phyloP scores from a whole-genome alignment of 2,888 invertebrate species.

The Druceiella hillmani region DNA sequence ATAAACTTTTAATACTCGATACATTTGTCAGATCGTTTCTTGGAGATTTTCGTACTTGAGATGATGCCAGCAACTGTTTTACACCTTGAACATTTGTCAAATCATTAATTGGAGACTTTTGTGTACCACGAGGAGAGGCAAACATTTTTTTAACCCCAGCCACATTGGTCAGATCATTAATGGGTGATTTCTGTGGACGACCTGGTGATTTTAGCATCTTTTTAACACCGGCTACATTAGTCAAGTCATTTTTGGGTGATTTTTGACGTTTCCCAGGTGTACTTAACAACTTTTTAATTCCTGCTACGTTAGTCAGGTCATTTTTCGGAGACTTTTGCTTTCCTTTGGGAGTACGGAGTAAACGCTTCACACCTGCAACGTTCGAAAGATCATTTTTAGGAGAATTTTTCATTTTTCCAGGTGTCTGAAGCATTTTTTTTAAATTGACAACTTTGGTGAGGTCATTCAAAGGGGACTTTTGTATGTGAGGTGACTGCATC shows the following conservation, averaged over 20 bases:
- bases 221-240: conserved; percentile 24
- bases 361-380: conserved; percentile 36
- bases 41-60: conserved; percentile 27
- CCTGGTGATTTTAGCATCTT: conserved; percentile 24
- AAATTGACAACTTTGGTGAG: conserved; percentile 25
- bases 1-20: conserved; percentile 12
- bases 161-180: conserved; percentile 33
- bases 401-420: conserved; percentile 17
- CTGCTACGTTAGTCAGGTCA: conserved; percentile 31
- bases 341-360: conserved; percentile 29
- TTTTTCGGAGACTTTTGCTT: conserved; percentile 32
- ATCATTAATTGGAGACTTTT: conserved; percentile 34
- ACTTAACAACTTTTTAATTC: conserved; percentile 36
- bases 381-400: conserved; percentile 37
- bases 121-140: conserved; percentile 22
- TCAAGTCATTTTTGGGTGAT: conserved; percentile 23
- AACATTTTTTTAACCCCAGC: conserved; percentile 35
- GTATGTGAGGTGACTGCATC: conserved; percentile 30
- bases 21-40: conserved; percentile 31
- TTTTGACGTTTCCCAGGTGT: conserved; percentile 22
- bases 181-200: conserved; percentile 25
- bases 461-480: conserved; percentile 29
- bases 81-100: conserved; percentile 38
- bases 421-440: conserved; percentile 23
- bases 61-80: conserved; percentile 30